Evolutionary conservation across 2,113 vertebrate genomes (phyloP), one percentile per base, ranked within the genome.

Genomic region (Morphnarchus princeps): DNA sequence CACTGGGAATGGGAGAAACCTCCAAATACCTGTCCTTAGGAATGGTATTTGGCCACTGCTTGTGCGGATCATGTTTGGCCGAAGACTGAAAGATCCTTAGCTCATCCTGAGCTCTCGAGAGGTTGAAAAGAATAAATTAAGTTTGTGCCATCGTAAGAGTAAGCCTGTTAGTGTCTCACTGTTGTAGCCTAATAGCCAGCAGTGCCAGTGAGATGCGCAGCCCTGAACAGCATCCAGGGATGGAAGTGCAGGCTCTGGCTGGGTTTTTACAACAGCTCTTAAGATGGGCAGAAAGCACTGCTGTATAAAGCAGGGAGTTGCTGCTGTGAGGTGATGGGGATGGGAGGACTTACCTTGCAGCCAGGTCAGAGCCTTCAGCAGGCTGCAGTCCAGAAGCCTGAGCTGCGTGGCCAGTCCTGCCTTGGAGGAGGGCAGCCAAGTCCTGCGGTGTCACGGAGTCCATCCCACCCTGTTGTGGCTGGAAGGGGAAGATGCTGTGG

Each of bases 51-150:
- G 45, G 55, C 17, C 13, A 15, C 45, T 84, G 7, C 45, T 67
- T 21, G 28, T 78, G 59, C 28, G 36, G 11, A 2, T 49, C 0
- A 0, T 16, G 29, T 65, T 81, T 12, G 9, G 20, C 26, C 45
- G 22, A 34, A 69, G 29, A 36, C 65, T 90, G 57, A n/a, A 85
- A 58, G 21, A 7, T 67, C 54, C 59, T 84, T 43, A n/a, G 49
- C 31, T 72, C 36, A 20, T 28, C 10, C 6, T 63, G n/a, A 89
- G 43, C 54, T 4, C 1, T 45, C 4, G 5, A 26, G 65, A 43
- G 4, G 4, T 1, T 47, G 24, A 72, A 15, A 71, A 36, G 55
- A 55, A 43, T 8, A 20, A 18, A 5, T 8, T 42, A 34, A 21
- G 18, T 40, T 82, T 76, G n/a, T 82, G 38, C 74, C 32, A 21